Base-by-base conservation (phyloP, 2,113 vertebrate species). In the Psammodynastes pulverulentus region DNA sequence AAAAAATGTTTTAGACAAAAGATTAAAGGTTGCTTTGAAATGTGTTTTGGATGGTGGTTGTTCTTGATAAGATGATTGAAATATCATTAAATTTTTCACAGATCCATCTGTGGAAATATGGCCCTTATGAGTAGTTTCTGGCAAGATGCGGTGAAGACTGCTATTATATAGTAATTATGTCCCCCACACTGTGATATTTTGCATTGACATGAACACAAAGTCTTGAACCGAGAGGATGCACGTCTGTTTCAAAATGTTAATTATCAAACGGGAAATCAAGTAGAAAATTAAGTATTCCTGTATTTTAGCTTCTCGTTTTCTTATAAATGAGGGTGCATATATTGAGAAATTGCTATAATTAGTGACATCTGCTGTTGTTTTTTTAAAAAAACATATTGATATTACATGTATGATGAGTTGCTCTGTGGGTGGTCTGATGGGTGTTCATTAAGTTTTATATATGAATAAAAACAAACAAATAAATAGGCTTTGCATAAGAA, bases 151-250 rank as follows among this genome's bases (percentile, higher is more conserved):
- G 26, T n/a, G 5, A 91, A 93, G 89, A 26, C 24, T 94, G 86
- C 92, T 89, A 51, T 53, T 94, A 79, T 91, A 91, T 86, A 91
- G 48, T 8, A 8, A 5, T 1, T 94, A 58, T 26, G 24, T 93
- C 93, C 54, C 72, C 89, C 93, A 21, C 7, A 93, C n/a, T n/a
- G 0, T 23, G 17, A 43, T 62, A 52, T 95, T 92, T 93, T 95
- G 17, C n/a, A 19, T 2, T 88, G 89, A 86, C 52, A 86, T 3
- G 43, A 1, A 1, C 79, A 52, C 10, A 39, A 9, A 90, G 0
- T 1, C 19, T 29, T 93, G 26, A 89, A 91, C 17, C 17, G 2
- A 94, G 23, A 87, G 79, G 72, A 88, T 15, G 87, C 67, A 24
- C 10, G 92, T 12, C 19, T 24, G 0, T 39, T 3, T 0, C 34